Conservation (phyloP, 2,113 vertebrate species). For the Triplophysa tibetana region DNA sequence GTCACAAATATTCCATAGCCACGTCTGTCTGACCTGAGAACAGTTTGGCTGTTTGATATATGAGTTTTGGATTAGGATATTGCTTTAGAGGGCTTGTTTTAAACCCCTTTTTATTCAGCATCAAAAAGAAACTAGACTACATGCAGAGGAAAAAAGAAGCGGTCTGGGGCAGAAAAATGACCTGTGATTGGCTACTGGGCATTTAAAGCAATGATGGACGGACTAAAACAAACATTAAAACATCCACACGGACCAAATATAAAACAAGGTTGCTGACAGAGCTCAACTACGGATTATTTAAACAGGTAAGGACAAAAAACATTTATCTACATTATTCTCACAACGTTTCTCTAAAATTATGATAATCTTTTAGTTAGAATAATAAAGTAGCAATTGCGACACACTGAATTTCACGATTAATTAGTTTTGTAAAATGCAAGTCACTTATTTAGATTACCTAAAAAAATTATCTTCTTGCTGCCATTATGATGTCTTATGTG, state of each 20-base stretch:
- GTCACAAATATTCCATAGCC: neutral
- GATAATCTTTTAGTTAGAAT: neutral
- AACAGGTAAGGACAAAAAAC: constrained; percentile 35
- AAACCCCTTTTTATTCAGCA: neutral
- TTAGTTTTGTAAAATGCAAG: no score
- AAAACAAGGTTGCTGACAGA: neutral
- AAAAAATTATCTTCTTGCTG: no score
- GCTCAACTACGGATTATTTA: neutral
- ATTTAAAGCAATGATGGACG: neutral
- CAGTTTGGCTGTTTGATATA: constrained; percentile 11
- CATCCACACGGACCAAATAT: neutral
- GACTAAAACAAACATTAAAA: constrained; percentile 13
- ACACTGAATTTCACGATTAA: no score
- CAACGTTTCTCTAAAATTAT: neutral
- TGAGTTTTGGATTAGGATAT: neutral
- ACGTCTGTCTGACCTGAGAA: constrained; percentile 33
- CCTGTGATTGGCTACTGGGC: constrained; percentile 22
- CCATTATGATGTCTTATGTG: no score
- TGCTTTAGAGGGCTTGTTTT: constrained; percentile 7
- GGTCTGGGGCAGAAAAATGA: neutral
- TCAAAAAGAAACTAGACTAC: constrained; percentile 6
- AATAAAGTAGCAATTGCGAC: no score
- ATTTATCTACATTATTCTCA: neutral
- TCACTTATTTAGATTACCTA: no score
- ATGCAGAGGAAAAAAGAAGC: constrained; percentile 1